Conservation (phyloP, 2,888 invertebrate species). For the Magallana nippona region DNA sequence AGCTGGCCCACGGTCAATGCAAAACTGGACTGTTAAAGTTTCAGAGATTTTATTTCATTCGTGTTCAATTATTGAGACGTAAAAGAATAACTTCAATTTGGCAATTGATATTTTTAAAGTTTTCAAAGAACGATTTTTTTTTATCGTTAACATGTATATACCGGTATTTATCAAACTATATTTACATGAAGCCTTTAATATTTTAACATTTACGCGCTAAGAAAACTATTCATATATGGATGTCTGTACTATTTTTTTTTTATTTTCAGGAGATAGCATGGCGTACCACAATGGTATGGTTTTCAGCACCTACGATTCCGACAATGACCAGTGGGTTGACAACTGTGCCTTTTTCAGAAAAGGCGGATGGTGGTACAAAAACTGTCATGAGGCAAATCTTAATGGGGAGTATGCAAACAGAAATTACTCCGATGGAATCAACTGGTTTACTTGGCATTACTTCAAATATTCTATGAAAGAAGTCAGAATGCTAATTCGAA, state of each 20-base stretch:
- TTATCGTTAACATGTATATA: too few species aligned
- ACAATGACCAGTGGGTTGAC: neutral
- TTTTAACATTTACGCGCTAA: too few species aligned
- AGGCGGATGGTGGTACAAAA: slow-evolving; percentile 29
- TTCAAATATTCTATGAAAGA: neutral
- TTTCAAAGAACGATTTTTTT: too few species aligned
- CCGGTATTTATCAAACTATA: too few species aligned
- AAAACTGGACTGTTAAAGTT: too few species aligned
- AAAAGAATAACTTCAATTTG: too few species aligned
- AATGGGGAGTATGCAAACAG: slow-evolving; percentile 2
- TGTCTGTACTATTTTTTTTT: neutral
- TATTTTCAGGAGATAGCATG: neutral
- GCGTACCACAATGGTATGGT: neutral
- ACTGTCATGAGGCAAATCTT: neutral
- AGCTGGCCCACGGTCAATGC: too few species aligned
- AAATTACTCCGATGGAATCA: neutral
- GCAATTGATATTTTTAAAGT: too few species aligned
- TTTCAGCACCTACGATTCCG: neutral
- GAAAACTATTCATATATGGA: neutral
- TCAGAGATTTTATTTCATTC: too few species aligned
- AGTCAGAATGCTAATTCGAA: neutral
- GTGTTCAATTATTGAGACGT: too few species aligned
- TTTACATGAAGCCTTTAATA: too few species aligned
- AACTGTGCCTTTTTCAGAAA: neutral
- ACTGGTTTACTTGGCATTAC: neutral